phyloP scores from a whole-genome alignment of 1,140 invertebrate species.

The Saccostrea echinata region DNA sequence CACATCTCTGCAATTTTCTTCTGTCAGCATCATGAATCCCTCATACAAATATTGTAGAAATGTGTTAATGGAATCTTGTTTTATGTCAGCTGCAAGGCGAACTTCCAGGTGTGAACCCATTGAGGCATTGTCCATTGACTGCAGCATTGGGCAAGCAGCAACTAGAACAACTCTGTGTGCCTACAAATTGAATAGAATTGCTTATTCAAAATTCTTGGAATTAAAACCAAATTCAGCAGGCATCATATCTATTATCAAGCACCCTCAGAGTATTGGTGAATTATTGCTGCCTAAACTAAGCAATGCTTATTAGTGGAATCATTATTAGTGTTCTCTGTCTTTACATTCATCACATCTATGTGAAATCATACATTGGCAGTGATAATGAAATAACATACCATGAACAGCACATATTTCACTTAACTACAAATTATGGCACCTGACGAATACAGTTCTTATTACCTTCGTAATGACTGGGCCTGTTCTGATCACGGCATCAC shows the following conservation, averaged over 20 bases:
- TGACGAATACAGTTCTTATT: not conserved
- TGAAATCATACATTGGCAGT: too few relatives aligned
- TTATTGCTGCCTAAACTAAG: too few relatives aligned
- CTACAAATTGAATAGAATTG: slow-evolving; percentile 24
- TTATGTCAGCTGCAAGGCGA: slow-evolving; percentile 53
- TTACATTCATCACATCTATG: too few relatives aligned
- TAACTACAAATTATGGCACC: too few relatives aligned
- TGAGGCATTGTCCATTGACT: slow-evolving; percentile 56
- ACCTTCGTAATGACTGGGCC: slow-evolving; percentile 51
- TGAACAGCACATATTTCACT: too few relatives aligned
- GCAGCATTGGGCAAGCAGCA: slow-evolving; percentile 59
- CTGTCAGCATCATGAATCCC: slow-evolving; percentile 60
- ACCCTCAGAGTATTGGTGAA: too few relatives aligned
- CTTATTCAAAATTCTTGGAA: not conserved
- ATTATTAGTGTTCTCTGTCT: too few relatives aligned
- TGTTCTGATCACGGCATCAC: slow-evolving; percentile 52
- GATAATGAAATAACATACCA: too few relatives aligned
- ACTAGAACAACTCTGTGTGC: slow-evolving; percentile 57
- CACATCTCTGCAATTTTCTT: slow-evolving; percentile 56
- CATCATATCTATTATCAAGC: too few relatives aligned
- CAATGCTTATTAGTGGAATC: too few relatives aligned
- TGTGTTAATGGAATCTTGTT: slow-evolving; percentile 55
- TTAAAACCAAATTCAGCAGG: not conserved
- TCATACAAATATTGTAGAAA: slow-evolving; percentile 62
- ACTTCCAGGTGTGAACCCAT: slow-evolving; percentile 54